Conservation (phyloP, 53 echinoderm and acorn worm genomes). For the Holothuria scabra region DNA sequence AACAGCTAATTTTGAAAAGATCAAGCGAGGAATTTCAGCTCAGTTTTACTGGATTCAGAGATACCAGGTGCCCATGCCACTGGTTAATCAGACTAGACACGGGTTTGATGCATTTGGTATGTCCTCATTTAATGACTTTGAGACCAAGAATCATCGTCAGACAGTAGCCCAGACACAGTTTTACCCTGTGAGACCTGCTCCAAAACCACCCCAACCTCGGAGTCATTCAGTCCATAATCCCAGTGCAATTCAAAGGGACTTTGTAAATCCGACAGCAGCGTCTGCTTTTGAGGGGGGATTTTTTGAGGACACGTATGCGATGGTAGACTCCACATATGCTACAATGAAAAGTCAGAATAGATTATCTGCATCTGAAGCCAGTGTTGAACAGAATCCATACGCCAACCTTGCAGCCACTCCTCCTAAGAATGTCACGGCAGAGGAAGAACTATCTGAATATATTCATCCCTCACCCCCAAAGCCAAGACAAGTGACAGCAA, state of each 20-base stretch:
- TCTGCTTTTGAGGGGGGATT: not conserved
- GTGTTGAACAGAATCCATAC: slow-evolving; percentile 26
- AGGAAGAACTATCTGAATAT: slow-evolving; percentile 21
- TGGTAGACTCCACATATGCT: not conserved
- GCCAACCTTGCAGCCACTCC: slow-evolving; percentile 38
- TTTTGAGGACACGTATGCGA: not conserved
- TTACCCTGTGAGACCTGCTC: slow-evolving; percentile 6
- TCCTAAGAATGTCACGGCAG: not conserved
- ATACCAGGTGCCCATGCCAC: slow-evolving; percentile 60
- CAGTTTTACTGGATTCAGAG: slow-evolving; percentile 83
- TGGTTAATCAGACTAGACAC: not conserved
- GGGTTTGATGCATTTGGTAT: slow-evolving; percentile 73
- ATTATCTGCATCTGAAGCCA: not conserved
- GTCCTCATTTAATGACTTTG: slow-evolving; percentile 61
- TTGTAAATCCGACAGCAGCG: not conserved
- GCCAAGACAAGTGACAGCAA: slow-evolving; percentile 30
- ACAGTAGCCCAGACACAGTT: slow-evolving; percentile 22
- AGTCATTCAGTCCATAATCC: slow-evolving; percentile 44
- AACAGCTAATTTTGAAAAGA: slow-evolving; percentile 77
- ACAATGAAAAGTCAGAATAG: slow-evolving; percentile 34
- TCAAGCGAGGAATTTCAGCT: slow-evolving; percentile 73
- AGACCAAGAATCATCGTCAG: not conserved
- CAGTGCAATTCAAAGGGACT: slow-evolving; percentile 25
- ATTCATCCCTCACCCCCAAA: slow-evolving; percentile 40
- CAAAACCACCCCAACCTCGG: slow-evolving; percentile 33